Base-by-base conservation (phyloP, 2,888 invertebrate species). In the Mythimna albipuncta region DNA sequence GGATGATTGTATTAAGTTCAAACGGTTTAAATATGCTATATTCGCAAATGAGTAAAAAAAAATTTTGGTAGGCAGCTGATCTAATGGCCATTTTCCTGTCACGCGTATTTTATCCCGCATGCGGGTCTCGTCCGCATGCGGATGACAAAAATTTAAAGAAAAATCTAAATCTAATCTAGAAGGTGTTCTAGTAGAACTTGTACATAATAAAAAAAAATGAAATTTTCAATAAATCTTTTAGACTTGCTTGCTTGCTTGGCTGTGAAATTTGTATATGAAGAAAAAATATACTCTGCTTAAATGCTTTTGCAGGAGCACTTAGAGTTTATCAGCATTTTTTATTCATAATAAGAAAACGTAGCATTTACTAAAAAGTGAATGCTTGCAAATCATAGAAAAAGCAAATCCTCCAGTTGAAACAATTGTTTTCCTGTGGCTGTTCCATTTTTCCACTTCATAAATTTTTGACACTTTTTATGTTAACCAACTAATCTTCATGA, bases 371-470 rank as follows among this genome's bases (percentile, higher is more conserved):
- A 26, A 26, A 11, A 7, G 21, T 19, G 35, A 19, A 13, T 21
- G 2, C 13, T 3, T 35, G 10, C 2, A 13, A 13, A 26, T 4
- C 26, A 5, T 26, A 21, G 10, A 50, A n/a, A 9, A 35, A 21
- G 35, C 5, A 21, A 26, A 38, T 5, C 26, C 6, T 59, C 2
- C 2, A 11, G 5, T 38, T 7, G 9, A 21, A 70, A 50, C 26
- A 0, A 59, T 59, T 16, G 11, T n/a, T 26, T 32, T 38, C 35
- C 13, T 19, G 26, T 52, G 6, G 44, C n/a, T 55, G 50, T 9
- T 21, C 7, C 32, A 16, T 75, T 77, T 58, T 41, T 64, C 26
- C 32, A 67, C 52, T 57, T 75, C 38, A 57, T 67, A 32, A 59
- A 52, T 67, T 75, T 38, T 52, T 52, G 26, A 41, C 19, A 58